Evolutionary conservation across 1,140 invertebrate species (phyloP).

Genomic region (Bicyclus anynana): DNA sequence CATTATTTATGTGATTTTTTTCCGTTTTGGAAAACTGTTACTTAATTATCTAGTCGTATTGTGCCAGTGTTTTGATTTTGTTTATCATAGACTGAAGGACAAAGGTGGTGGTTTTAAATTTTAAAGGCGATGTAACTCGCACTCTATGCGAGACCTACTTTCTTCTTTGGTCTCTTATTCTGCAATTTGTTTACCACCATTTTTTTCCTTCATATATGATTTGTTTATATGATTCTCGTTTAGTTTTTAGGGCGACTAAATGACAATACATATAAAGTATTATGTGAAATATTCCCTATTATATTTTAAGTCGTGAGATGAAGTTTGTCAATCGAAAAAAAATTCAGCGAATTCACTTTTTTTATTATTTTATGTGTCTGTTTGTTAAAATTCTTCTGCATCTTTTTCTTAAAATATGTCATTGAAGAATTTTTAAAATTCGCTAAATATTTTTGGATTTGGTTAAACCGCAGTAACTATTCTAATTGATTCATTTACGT

Average conservation of each 20-base stretch:
- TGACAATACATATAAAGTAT: constrained; percentile 71
- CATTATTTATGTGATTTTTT: neutral
- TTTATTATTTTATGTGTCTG: constrained; percentile 13
- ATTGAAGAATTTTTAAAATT: constrained; percentile 36
- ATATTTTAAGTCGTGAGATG: constrained; percentile 42
- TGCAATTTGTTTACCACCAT: neutral
- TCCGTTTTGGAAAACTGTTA: constrained; percentile 1
- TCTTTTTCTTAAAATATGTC: constrained; percentile 55
- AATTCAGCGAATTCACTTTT: constrained; percentile 29
- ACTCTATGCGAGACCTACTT: no score
- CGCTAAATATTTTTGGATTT: constrained; percentile 28
- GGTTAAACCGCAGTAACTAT: neutral
- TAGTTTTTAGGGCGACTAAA: constrained; percentile 74
- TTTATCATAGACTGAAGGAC: neutral
- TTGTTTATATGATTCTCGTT: constrained; percentile 73
- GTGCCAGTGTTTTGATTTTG: constrained; percentile 31
- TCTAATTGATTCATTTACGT: no score
- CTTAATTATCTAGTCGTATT: constrained; percentile 21
- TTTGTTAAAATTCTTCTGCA: constrained; percentile 33
- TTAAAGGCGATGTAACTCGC: no score
- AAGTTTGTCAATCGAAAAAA: constrained; percentile 33
- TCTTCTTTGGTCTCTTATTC: no score
- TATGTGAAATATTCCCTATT: constrained; percentile 61
- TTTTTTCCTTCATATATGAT: neutral
- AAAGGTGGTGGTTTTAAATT: neutral